Conservation (phyloP, 2,888 invertebrate species). For the Leucoptera coffeella region DNA sequence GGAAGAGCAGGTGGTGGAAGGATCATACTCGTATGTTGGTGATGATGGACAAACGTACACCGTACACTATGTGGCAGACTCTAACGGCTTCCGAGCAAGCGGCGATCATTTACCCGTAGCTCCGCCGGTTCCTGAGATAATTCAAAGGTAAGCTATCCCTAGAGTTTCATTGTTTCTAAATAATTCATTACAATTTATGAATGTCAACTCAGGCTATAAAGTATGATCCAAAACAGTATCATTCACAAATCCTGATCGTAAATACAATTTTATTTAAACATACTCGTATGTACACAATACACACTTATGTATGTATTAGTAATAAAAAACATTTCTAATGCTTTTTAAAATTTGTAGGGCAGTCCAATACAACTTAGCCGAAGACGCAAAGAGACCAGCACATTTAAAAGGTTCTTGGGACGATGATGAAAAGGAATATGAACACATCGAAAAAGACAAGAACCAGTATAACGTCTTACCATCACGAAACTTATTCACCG, state of each 20-base stretch:
- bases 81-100: slow-evolving; percentile 69
- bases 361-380: slow-evolving; percentile 40
- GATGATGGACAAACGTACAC: slow-evolving; percentile 58
- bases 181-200: background rate
- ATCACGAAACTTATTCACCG: slow-evolving; percentile 28
- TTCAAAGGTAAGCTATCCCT: slow-evolving; percentile 39
- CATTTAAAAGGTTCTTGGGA: slow-evolving; percentile 23
- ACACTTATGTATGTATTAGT: no score
- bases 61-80: slow-evolving; percentile 66
- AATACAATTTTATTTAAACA: no score
- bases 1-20: slow-evolving; percentile 55
- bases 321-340: no score
- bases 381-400: slow-evolving; percentile 36
- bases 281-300: no score
- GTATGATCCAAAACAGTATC: no score
- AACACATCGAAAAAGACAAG: slow-evolving; percentile 12
- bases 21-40: slow-evolving; percentile 58
- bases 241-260: no score
- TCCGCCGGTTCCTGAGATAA: slow-evolving; percentile 67
- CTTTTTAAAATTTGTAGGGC: slow-evolving; percentile 30
- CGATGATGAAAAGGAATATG: slow-evolving; percentile 20
- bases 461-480: slow-evolving; percentile 14
- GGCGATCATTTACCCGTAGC: slow-evolving; percentile 74
- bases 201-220: background rate
- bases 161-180: slow-evolving; percentile 2